phyloP scores from a whole-genome alignment of 2,797 vertebrate genomes.

The Numenius phaeopus region DNA sequence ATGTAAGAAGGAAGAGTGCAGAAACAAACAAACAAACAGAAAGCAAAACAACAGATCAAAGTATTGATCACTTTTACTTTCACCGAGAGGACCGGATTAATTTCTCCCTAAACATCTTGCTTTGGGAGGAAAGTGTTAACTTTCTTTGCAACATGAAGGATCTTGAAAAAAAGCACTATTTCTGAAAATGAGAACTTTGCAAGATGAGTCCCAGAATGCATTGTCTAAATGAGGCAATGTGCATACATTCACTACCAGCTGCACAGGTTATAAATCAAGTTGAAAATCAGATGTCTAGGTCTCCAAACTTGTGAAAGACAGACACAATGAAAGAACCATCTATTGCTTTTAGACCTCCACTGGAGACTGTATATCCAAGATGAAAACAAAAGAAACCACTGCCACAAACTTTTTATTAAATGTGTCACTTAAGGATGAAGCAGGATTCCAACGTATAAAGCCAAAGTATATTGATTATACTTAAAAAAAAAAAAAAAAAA shows the following conservation, averaged over 20 bases:
- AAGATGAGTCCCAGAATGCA: neutral
- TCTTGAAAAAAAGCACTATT: neutral
- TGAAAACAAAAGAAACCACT: neutral
- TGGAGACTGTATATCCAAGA: neutral
- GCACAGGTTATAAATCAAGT: neutral
- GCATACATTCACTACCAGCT: slow-evolving; percentile 18
- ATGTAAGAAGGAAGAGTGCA: neutral
- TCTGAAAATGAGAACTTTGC: neutral
- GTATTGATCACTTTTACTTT: neutral
- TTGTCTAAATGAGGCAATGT: neutral
- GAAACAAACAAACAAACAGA: neutral
- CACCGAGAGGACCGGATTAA: neutral
- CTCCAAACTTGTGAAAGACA: neutral
- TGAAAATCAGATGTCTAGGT: neutral
- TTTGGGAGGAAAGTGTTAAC: neutral
- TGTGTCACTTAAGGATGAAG: neutral
- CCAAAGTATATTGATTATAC: neutral
- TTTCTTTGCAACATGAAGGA: neutral
- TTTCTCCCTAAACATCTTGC: neutral
- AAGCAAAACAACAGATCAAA: neutral
- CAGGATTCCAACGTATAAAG: neutral
- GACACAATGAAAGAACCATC: neutral
- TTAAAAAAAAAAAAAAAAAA: neutral
- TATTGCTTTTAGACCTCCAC: neutral
- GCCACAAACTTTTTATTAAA: neutral